Conservation (phyloP, 2,797 vertebrate genomes). For the Ambastaia sidthimunki region DNA sequence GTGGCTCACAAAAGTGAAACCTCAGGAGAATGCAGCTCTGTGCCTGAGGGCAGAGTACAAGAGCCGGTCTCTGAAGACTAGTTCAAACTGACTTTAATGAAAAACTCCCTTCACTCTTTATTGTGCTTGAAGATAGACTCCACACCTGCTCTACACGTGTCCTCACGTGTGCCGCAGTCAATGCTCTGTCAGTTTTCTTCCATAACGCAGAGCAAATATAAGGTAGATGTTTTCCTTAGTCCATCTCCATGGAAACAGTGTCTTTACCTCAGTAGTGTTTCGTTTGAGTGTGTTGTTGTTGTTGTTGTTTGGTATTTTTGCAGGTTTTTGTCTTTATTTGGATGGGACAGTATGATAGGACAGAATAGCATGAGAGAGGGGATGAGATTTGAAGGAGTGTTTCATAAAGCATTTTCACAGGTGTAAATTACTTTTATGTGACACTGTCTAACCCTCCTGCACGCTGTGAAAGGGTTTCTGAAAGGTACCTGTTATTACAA, state of each 20-base stretch:
- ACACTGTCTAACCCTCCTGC: slow-evolving; percentile 59
- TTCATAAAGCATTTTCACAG: slow-evolving; percentile 72
- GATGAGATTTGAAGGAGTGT: neutral
- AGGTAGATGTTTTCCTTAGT: slow-evolving; percentile 25
- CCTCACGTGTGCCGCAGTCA: slow-evolving; percentile 24
- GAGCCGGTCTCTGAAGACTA: slow-evolving; percentile 65
- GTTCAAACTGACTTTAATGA: slow-evolving; percentile 69
- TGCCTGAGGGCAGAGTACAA: slow-evolving; percentile 66
- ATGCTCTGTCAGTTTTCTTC: slow-evolving; percentile 41
- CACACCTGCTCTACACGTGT: slow-evolving; percentile 58
- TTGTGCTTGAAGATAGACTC: slow-evolving; percentile 64
- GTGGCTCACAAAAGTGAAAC: slow-evolving; percentile 62
- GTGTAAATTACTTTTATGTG: slow-evolving; percentile 72
- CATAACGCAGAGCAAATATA: slow-evolving; percentile 43
- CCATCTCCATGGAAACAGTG: slow-evolving; percentile 3
- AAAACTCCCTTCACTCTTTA: slow-evolving; percentile 64
- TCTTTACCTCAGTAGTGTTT: slow-evolving; percentile 14
- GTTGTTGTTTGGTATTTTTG: neutral
- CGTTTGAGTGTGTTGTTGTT: slow-evolving; percentile 1
- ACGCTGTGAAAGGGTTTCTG: slow-evolving; percentile 71
- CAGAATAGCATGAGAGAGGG: neutral
- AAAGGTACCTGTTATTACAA: slow-evolving; percentile 72
- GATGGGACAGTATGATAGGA: neutral
- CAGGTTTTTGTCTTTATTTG: neutral
- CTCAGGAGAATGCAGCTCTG: slow-evolving; percentile 61